phyloP scores from a whole-genome alignment of 1,140 invertebrate species.

The Monomorium pharaonis region DNA sequence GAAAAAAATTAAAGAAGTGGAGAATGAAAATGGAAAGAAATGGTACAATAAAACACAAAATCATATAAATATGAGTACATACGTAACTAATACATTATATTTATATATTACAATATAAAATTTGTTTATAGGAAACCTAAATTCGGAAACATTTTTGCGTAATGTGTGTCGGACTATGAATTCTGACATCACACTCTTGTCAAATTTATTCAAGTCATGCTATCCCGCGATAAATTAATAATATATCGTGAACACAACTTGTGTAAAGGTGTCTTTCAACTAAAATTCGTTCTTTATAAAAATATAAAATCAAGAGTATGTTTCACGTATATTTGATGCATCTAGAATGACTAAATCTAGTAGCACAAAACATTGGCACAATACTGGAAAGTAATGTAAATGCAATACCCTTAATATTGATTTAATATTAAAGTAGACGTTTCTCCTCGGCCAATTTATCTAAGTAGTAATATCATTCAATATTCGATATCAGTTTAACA shows the following conservation, averaged over 20 bases:
- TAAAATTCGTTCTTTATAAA: conserved; percentile 33
- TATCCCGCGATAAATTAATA: conserved; percentile 28
- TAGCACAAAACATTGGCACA: too few species aligned
- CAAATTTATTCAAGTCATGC: conserved; percentile 12
- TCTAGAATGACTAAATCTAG: not conserved
- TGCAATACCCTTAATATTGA: too few species aligned
- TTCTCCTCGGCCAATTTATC: too few species aligned
- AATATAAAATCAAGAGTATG: conserved; percentile 15
- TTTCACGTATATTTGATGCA: not conserved
- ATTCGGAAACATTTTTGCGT: conserved; percentile 41
- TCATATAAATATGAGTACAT: conserved; percentile 19
- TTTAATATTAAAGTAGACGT: too few species aligned
- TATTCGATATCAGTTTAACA: too few species aligned
- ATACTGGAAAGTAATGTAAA: too few species aligned
- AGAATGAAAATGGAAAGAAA: conserved; percentile 20
- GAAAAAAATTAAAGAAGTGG: not conserved
- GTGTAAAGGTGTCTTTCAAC: conserved; percentile 2
- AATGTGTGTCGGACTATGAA: not conserved
- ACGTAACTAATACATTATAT: conserved; percentile 49
- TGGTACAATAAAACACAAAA: conserved; percentile 39
- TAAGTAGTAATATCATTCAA: too few species aligned
- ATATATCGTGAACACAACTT: conserved; percentile 13
- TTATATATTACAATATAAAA: conserved; percentile 57
- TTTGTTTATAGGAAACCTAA: conserved; percentile 55
- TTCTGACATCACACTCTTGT: not conserved